Evolutionary conservation across 2,888 invertebrate genomes (phyloP), one percentile per base, ranked within the genome.

Genomic region (Leucophenga montana): DNA sequence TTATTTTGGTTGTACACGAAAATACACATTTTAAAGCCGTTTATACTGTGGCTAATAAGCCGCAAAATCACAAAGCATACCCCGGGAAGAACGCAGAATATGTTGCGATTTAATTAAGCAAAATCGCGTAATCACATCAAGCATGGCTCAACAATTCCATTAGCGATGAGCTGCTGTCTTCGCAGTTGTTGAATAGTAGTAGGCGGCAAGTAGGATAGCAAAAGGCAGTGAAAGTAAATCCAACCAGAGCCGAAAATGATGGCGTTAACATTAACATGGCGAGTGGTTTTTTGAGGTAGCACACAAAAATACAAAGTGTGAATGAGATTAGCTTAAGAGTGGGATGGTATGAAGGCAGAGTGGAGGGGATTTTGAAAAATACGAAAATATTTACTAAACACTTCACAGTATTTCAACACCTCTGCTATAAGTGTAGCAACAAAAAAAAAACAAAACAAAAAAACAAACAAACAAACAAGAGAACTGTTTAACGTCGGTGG

Each of bases 371-470:
- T 22, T 20, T 20, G 3, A 66, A 75, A 77, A 78, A 77, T 73
- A 65, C 69, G 73, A 20, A 77, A 78, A 82, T 79, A 82, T 82
- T 82, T 84, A 76, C 81, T 73, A 77, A 84, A 83, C 80, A 77
- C 78, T 84, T 77, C 74, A 80, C 31, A 22, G 67, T 22, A 57
- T 67, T 59, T 59, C 54, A 46, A 56, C 56, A 56, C 56, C 56
- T 56, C 56, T 11, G 20, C 56, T 16, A 22, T 1, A 20, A 33
- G 33, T 33, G 33, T 33, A 33, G 8, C 3, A 33, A 3, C 33
- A 33, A 33, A 33, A 33, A 33, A 33, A 3, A 33, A 33, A 33
- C 3, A 33, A 20, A 22, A 62, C n/a, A n/a, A n/a, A n/a, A n/a
- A n/a, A n/a, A n/a, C n/a, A n/a, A n/a, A n/a, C n/a, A n/a, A n/a